These are phyloP conservation scores for Passer montanus DNA, from an alignment of 2,113 vertebrate species.

Conservation along the genomic window DNA sequence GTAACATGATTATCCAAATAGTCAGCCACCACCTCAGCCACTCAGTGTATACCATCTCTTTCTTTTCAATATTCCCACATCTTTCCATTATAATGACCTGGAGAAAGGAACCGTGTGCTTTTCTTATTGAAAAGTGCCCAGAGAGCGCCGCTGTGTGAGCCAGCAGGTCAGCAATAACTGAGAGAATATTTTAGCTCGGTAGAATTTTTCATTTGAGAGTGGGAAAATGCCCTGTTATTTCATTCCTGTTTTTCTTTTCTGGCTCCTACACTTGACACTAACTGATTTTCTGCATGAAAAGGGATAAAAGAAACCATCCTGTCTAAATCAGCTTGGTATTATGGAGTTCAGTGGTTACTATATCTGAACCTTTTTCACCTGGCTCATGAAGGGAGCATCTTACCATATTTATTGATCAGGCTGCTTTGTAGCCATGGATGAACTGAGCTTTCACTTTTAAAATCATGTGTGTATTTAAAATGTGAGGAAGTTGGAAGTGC, in stretches of 20 bases:
- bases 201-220: not conserved
- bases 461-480: not conserved
- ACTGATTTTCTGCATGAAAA: constrained; percentile 24
- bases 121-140: not conserved
- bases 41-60: not conserved
- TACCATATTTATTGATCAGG: not conserved
- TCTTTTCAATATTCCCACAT: not conserved
- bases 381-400: not conserved
- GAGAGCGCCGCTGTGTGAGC: not conserved
- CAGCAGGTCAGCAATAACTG: not conserved
- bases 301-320: not conserved
- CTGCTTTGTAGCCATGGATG: not conserved
- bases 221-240: not conserved
- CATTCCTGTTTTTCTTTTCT: constrained; percentile 2
- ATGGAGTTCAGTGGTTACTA: not conserved
- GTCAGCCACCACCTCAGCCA: not conserved
- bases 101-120: not conserved
- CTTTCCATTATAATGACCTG: not conserved
- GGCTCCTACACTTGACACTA: not conserved
- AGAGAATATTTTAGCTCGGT: not conserved
- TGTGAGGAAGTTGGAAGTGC: not conserved
- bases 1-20: not conserved
- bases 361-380: not conserved
- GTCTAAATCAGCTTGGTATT: not conserved
- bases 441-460: not conserved